Conservation (phyloP, 2,888 invertebrate genomes). For the Eupithecia insigniata region DNA sequence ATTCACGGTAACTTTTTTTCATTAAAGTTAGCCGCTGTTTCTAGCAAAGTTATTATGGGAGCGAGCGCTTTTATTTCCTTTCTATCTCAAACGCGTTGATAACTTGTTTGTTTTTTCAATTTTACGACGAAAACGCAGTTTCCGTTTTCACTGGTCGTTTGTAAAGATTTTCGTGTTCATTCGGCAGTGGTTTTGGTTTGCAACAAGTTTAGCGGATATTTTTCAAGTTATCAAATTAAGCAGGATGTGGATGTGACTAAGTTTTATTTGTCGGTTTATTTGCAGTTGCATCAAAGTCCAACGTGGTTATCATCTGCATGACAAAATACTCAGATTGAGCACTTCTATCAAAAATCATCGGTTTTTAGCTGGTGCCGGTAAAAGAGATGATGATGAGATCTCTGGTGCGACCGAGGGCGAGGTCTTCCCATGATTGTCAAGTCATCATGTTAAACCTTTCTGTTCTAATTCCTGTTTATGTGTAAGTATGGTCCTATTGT, state of each 20-base stretch:
- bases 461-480: background rate
- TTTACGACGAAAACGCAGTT: background rate
- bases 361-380: background rate
- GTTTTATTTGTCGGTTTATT: slow-evolving; percentile 4
- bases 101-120: slow-evolving; percentile 24
- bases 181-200: background rate
- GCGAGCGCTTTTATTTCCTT: slow-evolving; percentile 33
- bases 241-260: slow-evolving; percentile 1
- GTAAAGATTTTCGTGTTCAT: background rate
- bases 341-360: background rate
- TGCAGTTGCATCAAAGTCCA: background rate
- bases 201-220: background rate
- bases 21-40: slow-evolving; percentile 8
- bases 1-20: slow-evolving; percentile 9
- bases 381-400: background rate
- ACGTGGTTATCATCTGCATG: background rate
- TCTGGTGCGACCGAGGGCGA: background rate
- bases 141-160: background rate
- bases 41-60: slow-evolving; percentile 29
- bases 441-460: background rate
- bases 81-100: slow-evolving; percentile 26
- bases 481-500: too few relatives aligned
- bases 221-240: slow-evolving; percentile 1
- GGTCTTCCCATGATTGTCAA: background rate
- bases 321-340: background rate